phyloP scores from a whole-genome alignment of 2,888 invertebrate species.

The Eueremaeus valkanovi region DNA sequence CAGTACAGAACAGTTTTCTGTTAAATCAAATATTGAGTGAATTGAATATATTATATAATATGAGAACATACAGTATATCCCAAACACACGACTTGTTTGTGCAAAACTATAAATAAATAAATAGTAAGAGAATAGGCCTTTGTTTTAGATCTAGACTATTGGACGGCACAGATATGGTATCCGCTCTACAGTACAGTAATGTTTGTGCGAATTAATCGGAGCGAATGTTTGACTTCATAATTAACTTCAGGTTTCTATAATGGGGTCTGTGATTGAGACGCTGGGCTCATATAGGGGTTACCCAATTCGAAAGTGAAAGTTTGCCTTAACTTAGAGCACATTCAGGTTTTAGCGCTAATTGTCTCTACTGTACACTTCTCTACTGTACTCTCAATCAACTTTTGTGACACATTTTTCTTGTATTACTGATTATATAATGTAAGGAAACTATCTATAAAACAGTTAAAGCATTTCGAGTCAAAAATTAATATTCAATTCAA shows the following conservation, averaged over 20 bases:
- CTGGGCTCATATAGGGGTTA: too few relatives aligned
- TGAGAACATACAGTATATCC: too few relatives aligned
- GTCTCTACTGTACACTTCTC: not conserved
- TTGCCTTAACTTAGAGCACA: not conserved
- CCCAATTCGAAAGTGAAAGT: constrained; percentile 27
- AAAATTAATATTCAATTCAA: not conserved
- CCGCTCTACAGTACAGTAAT: too few relatives aligned
- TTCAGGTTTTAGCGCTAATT: not conserved
- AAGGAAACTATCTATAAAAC: not conserved
- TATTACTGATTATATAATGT: not conserved
- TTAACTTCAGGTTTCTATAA: not conserved
- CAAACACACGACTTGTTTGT: too few relatives aligned
- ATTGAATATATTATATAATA: too few relatives aligned
- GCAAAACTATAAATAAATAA: too few relatives aligned
- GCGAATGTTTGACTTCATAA: not conserved
- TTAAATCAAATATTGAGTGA: too few relatives aligned
- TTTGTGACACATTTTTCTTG: constrained; percentile 15
- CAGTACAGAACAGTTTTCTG: too few relatives aligned
- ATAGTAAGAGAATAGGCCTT: too few relatives aligned
- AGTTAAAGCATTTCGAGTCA: not conserved
- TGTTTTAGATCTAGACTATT: too few relatives aligned
- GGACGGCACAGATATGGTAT: too few relatives aligned
- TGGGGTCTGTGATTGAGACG: too few relatives aligned
- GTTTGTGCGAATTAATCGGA: not conserved
- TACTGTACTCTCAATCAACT: not conserved